Evolutionary conservation across 2,113 vertebrate genomes (phyloP).

Genomic region (Galeopterus variegatus): DNA sequence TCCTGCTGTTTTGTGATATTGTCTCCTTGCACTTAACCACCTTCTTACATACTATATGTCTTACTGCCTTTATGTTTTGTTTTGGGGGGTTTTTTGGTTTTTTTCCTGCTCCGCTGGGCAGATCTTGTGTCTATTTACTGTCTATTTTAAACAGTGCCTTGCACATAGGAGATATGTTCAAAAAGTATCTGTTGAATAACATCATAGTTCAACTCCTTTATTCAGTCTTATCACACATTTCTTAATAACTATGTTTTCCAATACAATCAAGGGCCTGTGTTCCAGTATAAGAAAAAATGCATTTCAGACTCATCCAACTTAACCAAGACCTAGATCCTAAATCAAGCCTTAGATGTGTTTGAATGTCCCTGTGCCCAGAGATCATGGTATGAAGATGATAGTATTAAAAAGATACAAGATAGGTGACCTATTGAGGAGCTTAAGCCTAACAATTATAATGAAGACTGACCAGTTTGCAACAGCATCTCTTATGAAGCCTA

Average conservation of each 20-base stretch:
- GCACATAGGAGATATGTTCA: not conserved
- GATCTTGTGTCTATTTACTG: not conserved
- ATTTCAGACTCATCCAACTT: not conserved
- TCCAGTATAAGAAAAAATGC: not conserved
- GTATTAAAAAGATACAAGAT: not conserved
- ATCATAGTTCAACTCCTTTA: not conserved
- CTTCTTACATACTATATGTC: not conserved
- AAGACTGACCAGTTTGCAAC: not conserved
- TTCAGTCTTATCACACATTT: constrained; percentile 25
- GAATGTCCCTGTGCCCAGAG: not conserved
- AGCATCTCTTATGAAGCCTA: not conserved
- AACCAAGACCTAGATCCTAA: not conserved
- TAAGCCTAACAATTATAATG: not conserved
- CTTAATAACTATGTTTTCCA: not conserved
- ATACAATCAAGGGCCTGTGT: not conserved
- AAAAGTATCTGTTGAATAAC: not conserved
- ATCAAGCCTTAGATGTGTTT: not conserved
- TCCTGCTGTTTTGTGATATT: not conserved
- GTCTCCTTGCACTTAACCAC: not conserved
- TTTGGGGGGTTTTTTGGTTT: not conserved
- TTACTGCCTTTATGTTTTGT: not conserved
- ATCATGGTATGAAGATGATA: not conserved
- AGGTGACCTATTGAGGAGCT: not conserved
- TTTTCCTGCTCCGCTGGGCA: not conserved
- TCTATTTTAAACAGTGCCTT: not conserved